A percentile compares a stretch with the other conserved stretches of the same genome.
phyloP scores from a whole-genome alignment of 2,113 vertebrate species.

The Myotis yumanensis region DNA sequence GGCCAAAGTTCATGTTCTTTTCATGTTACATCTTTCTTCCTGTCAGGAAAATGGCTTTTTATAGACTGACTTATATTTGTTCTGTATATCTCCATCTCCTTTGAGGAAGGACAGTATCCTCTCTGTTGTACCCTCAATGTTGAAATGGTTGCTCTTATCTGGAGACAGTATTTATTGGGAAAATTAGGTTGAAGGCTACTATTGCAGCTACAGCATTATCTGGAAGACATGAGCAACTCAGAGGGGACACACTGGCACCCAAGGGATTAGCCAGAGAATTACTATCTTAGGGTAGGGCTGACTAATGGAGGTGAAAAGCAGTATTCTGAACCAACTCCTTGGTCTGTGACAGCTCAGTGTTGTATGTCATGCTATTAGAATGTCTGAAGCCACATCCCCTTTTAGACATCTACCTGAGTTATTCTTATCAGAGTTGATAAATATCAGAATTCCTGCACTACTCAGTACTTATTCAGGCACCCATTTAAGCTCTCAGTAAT shows the following conservation, averaged over 20 bases:
- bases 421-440: background rate
- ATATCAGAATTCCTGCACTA: background rate
- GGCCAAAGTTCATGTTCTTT: background rate
- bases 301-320: background rate
- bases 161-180: background rate
- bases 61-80: background rate
- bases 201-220: background rate
- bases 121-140: background rate
- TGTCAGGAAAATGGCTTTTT: conserved; percentile 2
- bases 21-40: background rate
- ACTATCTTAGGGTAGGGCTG: background rate
- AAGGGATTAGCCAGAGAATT: background rate
- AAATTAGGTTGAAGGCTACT: conserved; percentile 11
- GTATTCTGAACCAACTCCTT: background rate
- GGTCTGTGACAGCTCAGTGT: background rate
- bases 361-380: fast-evolving
- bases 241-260: background rate
- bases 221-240: background rate
- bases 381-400: background rate
- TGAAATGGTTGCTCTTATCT: background rate
- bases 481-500: background rate
- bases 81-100: background rate
- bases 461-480: background rate
- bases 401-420: background rate
- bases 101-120: background rate